A percentile compares a stretch with the other conserved stretches of the same genome.
Evolutionary conservation across 2,797 vertebrate species (phyloP).

Genomic region (Benthosema pterotum): DNA sequence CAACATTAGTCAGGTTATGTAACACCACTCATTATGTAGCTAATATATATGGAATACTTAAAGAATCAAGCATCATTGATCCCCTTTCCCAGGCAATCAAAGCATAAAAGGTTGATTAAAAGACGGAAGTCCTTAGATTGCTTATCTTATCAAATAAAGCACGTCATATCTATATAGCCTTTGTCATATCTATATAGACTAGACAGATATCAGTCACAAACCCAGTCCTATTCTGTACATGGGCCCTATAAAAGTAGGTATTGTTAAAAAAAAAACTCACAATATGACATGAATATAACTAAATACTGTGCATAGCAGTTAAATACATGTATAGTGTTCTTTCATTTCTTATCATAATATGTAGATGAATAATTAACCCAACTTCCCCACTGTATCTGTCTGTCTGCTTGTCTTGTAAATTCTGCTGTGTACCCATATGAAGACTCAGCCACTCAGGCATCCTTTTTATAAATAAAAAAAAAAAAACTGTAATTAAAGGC

Average conservation of each 20-base stretch:
- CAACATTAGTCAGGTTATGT: not conserved
- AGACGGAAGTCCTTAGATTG: slow-evolving; percentile 51
- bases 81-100: not conserved
- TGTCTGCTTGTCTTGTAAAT: no score
- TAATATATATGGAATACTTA: not conserved
- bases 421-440: no score
- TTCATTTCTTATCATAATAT: slow-evolving; percentile 43
- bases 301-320: not conserved
- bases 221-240: not conserved
- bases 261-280: not conserved
- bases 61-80: not conserved
- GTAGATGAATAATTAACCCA: slow-evolving; percentile 59
- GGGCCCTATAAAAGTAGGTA: not conserved
- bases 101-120: slow-evolving; percentile 13
- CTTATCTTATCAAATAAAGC: slow-evolving; percentile 49
- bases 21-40: not conserved
- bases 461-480: no score
- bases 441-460: no score
- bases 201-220: slow-evolving; percentile 32
- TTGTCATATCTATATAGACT: no score
- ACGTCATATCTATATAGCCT: slow-evolving; percentile 39
- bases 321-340: slow-evolving; percentile 10
- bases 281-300: not conserved
- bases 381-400: slow-evolving; percentile 1
- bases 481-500: no score